Evolutionary conservation across 2,113 vertebrate species (phyloP).

Genomic region (Ammodytes dubius): DNA sequence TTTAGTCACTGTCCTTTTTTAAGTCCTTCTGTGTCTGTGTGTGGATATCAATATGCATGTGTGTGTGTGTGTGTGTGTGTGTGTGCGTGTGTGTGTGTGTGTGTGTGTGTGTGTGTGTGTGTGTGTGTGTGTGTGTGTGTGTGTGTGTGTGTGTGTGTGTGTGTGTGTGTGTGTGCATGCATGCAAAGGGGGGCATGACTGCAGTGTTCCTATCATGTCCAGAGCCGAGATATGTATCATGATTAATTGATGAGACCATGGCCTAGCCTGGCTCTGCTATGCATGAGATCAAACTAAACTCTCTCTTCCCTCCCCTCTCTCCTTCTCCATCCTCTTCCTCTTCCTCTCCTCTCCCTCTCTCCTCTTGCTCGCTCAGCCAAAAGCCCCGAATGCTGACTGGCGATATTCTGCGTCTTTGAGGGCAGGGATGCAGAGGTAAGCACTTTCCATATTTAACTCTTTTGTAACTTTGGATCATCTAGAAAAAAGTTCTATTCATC

Average conservation of each 20-base stretch:
- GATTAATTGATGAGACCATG: conserved; percentile 84
- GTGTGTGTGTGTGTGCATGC: conserved; percentile 19
- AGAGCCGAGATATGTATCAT: conserved; percentile 74
- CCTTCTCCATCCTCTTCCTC: conserved; percentile 38
- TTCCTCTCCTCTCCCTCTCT: conserved; percentile 17
- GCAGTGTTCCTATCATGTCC: conserved; percentile 74
- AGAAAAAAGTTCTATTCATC: conserved; percentile 8
- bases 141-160: conserved; percentile 7
- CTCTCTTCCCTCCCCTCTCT: conserved; percentile 52
- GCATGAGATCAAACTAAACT: conserved; percentile 77
- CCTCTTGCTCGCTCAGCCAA: conserved; percentile 87
- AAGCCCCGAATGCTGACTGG: conserved; percentile 98
- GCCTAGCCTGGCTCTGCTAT: conserved; percentile 70
- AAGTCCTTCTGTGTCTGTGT: conserved; percentile 37
- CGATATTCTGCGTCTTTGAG: conserved; percentile 97
- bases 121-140: conserved; percentile 26
- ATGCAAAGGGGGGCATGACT: conserved; percentile 51
- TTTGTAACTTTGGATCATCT: conserved; percentile 53
- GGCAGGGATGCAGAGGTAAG: conserved; percentile 97
- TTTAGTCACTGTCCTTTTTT: conserved; percentile 52
- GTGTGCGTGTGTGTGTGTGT: conserved; percentile 28
- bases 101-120: conserved; percentile 1
- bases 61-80: conserved; percentile 5
- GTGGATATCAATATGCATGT: conserved; percentile 20
- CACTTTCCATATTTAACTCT: conserved; percentile 70